A percentile compares a stretch with the other conserved stretches of the same genome.
phyloP scores from a whole-genome alignment of 2,888 invertebrate genomes.

The Acronicta psi region DNA sequence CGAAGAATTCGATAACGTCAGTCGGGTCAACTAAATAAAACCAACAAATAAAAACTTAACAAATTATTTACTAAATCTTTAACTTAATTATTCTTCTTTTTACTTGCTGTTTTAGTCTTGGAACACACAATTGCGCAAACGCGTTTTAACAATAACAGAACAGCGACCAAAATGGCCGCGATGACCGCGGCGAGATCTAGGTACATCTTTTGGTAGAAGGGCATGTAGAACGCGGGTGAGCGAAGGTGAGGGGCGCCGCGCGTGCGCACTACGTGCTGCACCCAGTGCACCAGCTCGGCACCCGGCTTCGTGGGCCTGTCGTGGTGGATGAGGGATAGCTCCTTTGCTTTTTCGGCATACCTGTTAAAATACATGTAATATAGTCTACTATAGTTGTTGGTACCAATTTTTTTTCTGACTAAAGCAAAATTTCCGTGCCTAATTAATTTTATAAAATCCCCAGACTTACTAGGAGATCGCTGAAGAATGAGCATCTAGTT shows the following conservation, averaged over 20 bases:
- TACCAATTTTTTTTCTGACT: too few species aligned
- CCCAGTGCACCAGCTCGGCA: constrained; percentile 90
- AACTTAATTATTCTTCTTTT: constrained; percentile 26
- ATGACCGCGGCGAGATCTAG: constrained; percentile 48
- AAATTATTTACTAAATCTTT: not conserved
- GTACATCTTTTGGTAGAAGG: constrained; percentile 65
- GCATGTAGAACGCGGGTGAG: constrained; percentile 52
- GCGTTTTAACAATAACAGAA: constrained; percentile 13
- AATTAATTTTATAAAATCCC: too few species aligned
- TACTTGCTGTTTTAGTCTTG: constrained; percentile 1
- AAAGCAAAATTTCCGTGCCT: too few species aligned
- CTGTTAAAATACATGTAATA: constrained; percentile 28
- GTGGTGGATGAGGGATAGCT: constrained; percentile 54
- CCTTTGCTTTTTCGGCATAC: constrained; percentile 52
- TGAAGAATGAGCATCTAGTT: too few species aligned
- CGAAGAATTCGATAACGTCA: too few species aligned
- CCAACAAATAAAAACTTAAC: not conserved
- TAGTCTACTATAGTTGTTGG: too few species aligned
- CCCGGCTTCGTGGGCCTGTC: constrained; percentile 85
- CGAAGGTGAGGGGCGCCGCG: constrained; percentile 84
- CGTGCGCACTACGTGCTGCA: constrained; percentile 89
- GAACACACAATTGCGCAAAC: constrained; percentile 9
- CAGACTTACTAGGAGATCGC: too few species aligned
- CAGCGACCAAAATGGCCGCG: constrained; percentile 2
- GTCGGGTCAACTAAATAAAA: too few species aligned